Base-by-base conservation (phyloP, 2,888 invertebrate species). In the Dorcus hopei region DNA sequence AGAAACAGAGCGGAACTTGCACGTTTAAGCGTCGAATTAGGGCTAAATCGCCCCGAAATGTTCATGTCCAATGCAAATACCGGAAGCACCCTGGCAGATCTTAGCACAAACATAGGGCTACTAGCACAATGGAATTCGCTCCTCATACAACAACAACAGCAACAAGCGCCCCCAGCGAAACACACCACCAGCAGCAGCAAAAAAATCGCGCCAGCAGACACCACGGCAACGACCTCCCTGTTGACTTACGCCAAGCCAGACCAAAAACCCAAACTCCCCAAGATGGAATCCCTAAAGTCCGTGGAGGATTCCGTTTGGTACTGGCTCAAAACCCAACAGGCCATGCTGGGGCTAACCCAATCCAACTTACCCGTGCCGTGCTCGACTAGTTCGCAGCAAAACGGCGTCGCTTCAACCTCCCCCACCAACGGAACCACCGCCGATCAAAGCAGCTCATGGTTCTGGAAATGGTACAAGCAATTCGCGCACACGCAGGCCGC, bases 391-490 rank as follows among this genome's bases (percentile, higher is more conserved):
- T 33, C 26, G 7, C 5, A 5, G 6, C 72, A 19, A 71, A 66
- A 62, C 54, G 62, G 65, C 54, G 57, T 79, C 54, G 76, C 73
- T 52, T 74, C 80, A 2, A 78, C 80, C 62, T 59, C 53, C 39
- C 58, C 61, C 43, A 65, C 57, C 9, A 53, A 72, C 53, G 73
- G 72, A 2, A 68, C 68, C 39, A 66, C 70, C 19, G 72, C 73
- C 38, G 74, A 74, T 53, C 75, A 83, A 59, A 82, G 83, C 55
- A 83, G 84, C 63, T 84, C 88, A 0, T 89, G 88, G 87, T 84
- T 89, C 68, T 88, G 87, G 87, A 87, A 88, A 71, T 90, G 88
- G 84, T 90, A 89, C 77, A 90, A 90, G 76, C 87, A 89, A 64
- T 73, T 80, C 41, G 62, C 64, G 19, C 65, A 55, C 45, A 57